These are phyloP conservation scores for Halictus ligatus DNA, from an alignment of 2,888 invertebrate genomes.

Conservation along the genomic window DNA sequence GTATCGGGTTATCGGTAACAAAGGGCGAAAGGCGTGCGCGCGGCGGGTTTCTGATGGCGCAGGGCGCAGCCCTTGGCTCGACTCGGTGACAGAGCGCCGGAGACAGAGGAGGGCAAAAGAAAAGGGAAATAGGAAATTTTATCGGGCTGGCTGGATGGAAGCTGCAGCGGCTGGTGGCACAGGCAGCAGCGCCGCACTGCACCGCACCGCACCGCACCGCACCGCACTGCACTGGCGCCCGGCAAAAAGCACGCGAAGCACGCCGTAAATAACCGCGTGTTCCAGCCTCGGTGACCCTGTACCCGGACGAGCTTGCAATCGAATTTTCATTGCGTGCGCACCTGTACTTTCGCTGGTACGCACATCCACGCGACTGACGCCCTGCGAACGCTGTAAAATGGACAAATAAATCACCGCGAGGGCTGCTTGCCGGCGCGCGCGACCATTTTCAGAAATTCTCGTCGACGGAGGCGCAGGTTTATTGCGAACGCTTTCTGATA, in stretches of 20 bases:
- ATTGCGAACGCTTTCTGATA: conserved; percentile 4
- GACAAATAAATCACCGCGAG: conserved; percentile 47
- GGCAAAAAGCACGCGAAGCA: conserved; percentile 62
- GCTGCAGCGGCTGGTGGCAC: conserved; percentile 1
- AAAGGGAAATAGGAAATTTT: conserved; percentile 47
- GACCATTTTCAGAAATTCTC: conserved; percentile 33
- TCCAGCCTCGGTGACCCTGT: conserved; percentile 43
- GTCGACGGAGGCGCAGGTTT: conserved; percentile 10
- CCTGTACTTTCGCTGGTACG: conserved; percentile 45
- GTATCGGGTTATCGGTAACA: conserved; percentile 51
- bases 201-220: too few relatives aligned
- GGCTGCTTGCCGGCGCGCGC: not conserved
- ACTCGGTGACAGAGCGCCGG: conserved; percentile 26
- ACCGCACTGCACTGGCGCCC: not conserved
- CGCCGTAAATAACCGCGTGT: conserved; percentile 67
- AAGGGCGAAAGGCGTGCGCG: conserved; percentile 35
- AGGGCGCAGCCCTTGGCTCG: not conserved
- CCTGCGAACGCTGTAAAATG: conserved; percentile 29
- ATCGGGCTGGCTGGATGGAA: conserved; percentile 49
- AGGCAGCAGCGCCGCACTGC: not conserved
- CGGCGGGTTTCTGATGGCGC: conserved; percentile 28
- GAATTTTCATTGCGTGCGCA: conserved; percentile 56
- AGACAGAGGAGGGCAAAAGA: conserved; percentile 24
- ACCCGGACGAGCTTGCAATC: conserved; percentile 49
- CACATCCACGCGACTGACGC: conserved; percentile 29